Conservation (phyloP, 2,113 vertebrate genomes). For the Oxygymnocypris stewartii region DNA sequence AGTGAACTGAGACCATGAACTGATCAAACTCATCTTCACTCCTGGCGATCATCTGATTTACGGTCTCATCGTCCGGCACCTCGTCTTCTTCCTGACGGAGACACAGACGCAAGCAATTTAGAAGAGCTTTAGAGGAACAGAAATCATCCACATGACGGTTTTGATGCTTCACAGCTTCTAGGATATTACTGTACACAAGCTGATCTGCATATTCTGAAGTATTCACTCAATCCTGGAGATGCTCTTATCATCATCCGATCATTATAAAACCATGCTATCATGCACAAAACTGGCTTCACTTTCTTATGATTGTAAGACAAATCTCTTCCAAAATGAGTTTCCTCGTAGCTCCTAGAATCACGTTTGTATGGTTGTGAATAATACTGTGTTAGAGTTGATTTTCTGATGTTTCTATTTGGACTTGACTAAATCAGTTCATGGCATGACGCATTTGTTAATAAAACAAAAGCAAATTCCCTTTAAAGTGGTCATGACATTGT, state of each 20-base stretch:
- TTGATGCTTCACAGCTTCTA: neutral
- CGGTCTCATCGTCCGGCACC: constrained; percentile 93
- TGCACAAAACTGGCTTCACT: neutral
- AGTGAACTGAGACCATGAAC: constrained; percentile 84
- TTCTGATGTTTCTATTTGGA: neutral
- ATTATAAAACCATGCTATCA: neutral
- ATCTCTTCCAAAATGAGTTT: neutral
- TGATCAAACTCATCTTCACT: constrained; percentile 96
- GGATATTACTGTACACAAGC: neutral
- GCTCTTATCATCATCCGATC: neutral
- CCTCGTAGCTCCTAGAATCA: neutral
- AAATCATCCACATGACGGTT: neutral
- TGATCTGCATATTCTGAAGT: neutral
- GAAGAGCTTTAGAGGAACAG: neutral
- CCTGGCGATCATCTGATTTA: constrained; percentile 97
- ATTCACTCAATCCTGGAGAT: neutral
- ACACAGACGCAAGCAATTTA: neutral
- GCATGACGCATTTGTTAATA: neutral
- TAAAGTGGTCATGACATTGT: too few species aligned
- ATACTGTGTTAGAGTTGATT: neutral
- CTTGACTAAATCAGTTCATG: neutral
- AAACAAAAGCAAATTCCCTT: neutral
- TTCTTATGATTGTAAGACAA: neutral
- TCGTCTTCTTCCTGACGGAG: constrained; percentile 89
- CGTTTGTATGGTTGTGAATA: neutral